Conservation (phyloP, 2,113 vertebrate species). For the Callipepla squamata region DNA sequence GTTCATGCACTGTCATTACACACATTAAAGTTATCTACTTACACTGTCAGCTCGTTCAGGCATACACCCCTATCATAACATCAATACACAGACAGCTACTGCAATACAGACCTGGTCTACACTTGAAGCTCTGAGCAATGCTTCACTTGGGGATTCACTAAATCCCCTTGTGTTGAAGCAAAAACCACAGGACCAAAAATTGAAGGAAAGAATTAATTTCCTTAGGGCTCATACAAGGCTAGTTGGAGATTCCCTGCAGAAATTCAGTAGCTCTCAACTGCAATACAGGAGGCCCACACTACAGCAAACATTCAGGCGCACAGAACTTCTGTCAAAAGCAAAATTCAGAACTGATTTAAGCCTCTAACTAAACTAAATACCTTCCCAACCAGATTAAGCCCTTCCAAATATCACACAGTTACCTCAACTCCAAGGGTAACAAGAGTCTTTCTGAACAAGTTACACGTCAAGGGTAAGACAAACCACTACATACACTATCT, state of each 20-base stretch:
- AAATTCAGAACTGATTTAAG: background rate
- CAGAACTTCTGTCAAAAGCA: fast-evolving
- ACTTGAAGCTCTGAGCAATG: background rate
- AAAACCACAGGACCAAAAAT: background rate
- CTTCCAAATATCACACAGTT: background rate
- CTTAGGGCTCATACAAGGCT: background rate
- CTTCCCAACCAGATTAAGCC: background rate
- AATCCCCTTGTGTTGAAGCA: background rate
- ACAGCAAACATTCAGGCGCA: background rate
- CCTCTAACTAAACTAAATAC: background rate
- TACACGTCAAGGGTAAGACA: background rate
- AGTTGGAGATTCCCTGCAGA: background rate
- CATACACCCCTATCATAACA: background rate
- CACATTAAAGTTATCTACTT: background rate
- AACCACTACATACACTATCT: background rate
- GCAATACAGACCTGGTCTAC: background rate
- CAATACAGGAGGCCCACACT: background rate
- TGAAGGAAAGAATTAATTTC: background rate
- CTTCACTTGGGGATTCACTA: background rate
- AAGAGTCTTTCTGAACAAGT: background rate
- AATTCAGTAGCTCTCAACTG: background rate
- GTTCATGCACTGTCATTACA: background rate
- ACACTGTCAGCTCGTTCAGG: background rate
- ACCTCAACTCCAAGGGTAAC: background rate
- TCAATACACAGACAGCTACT: background rate